A percentile compares a stretch with the other conserved stretches of the same genome.
Evolutionary conservation across 1,140 invertebrate genomes (phyloP).

Genomic region (Cydia fagiglandana): DNA sequence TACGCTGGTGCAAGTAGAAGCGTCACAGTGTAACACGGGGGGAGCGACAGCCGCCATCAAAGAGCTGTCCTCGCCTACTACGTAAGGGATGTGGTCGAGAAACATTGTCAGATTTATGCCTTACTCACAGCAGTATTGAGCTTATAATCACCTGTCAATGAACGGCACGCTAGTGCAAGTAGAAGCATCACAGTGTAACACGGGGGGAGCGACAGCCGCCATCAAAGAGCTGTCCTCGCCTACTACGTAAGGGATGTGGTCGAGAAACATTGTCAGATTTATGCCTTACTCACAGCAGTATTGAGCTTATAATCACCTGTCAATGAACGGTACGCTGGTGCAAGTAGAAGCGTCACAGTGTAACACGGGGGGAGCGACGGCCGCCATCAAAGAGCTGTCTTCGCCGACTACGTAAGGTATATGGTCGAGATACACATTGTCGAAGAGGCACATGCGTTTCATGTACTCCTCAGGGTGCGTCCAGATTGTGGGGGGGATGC

Average conservation of each 20-base stretch:
- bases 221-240: not conserved
- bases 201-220: not conserved
- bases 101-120: too few species aligned
- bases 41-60: too few species aligned
- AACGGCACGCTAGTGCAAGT: constrained; percentile 72
- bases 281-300: not conserved
- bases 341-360: constrained; percentile 72
- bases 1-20: too few species aligned
- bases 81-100: too few species aligned
- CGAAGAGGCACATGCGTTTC: constrained; percentile 68
- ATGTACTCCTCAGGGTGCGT: constrained; percentile 70
- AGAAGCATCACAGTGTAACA: constrained; percentile 66
- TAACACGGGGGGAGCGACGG: constrained; percentile 68
- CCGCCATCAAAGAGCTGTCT: constrained; percentile 65
- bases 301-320: constrained; percentile 51
- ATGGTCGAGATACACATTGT: constrained; percentile 69
- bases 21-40: too few species aligned
- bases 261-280: not conserved
- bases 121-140: too few species aligned
- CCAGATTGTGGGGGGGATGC: constrained; percentile 68
- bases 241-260: not conserved
- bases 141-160: constrained; percentile 62
- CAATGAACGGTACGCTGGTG: constrained; percentile 71
- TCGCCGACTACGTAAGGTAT: constrained; percentile 71
- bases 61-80: too few species aligned